phyloP scores from a whole-genome alignment of 2,888 invertebrate species.

The Drosophila austrosaltans region DNA sequence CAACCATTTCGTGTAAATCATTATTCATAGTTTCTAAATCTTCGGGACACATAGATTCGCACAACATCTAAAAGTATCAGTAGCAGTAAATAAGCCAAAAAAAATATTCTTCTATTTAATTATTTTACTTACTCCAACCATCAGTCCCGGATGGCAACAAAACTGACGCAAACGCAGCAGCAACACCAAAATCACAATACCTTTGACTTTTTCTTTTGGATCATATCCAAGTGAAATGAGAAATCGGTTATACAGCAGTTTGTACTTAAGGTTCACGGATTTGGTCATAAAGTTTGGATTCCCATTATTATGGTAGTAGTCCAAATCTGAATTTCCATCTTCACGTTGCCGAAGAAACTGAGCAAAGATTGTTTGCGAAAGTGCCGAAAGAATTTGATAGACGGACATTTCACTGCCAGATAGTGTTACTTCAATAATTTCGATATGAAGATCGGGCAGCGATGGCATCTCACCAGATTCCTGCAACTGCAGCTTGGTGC shows the following conservation, averaged over 20 bases:
- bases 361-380: slow-evolving; percentile 89
- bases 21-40: slow-evolving; percentile 76
- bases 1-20: slow-evolving; percentile 63
- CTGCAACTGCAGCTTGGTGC: slow-evolving; percentile 93
- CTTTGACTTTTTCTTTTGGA: slow-evolving; percentile 84
- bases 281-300: slow-evolving; percentile 21
- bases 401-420: slow-evolving; percentile 88
- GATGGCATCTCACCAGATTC: slow-evolving; percentile 86
- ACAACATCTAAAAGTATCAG: slow-evolving; percentile 83
- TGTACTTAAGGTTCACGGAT: slow-evolving; percentile 83
- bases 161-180: slow-evolving; percentile 93
- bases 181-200: slow-evolving; percentile 91
- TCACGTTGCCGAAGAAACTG: slow-evolving; percentile 90
- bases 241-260: slow-evolving; percentile 87
- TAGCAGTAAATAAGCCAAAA: not conserved
- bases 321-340: slow-evolving; percentile 85
- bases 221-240: slow-evolving; percentile 85
- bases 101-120: not conserved
- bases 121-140: slow-evolving; percentile 85
- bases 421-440: slow-evolving; percentile 86
- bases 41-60: slow-evolving; percentile 2
- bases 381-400: slow-evolving; percentile 89
- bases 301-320: slow-evolving; percentile 36
- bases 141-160: slow-evolving; percentile 94
- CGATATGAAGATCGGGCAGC: slow-evolving; percentile 86